Base-by-base conservation (phyloP, 1,140 invertebrate genomes). In the Drosophila tristis region DNA sequence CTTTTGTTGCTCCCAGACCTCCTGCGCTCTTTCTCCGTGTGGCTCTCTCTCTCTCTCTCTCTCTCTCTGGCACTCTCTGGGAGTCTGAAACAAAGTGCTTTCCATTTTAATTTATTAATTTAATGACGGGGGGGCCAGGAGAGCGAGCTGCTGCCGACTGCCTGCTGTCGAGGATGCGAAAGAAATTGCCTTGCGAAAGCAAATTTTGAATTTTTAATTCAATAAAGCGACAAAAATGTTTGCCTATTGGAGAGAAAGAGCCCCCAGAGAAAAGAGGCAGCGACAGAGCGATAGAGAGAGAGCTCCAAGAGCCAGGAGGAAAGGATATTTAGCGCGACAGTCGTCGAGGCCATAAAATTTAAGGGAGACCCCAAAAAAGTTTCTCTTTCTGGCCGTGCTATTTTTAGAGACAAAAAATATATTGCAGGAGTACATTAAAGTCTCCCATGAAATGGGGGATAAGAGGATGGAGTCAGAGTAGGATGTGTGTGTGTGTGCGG, bases 101-200 rank as follows among this genome's bases (percentile, higher is more conserved):
- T 87, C 61, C 76, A 89, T 87, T 87, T 84, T 89, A 89, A 87
- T 87, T 87, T 87, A 87, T 87, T 89, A 89, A 87, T 87, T 87
- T 90, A 87, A 87, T 87, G 80, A 73, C 48, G 75, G 60, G 29
- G 53, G 59, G 43, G 57, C 20, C 47, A 26, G 44, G 59, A 56
- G 66, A 56, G 31, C 31, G 66, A 56, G 31, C 31, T 11, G 9
- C 9, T 39, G 35, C 9, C 4, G 9, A 4, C 35, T 39, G 35
- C 35, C 35, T 39, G 35, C 68, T 47, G 35, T 51, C 16, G 39
- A 49, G 44, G 59, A 13, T 31, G 51, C 23, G 29, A 54, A 73
- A 62, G 51, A 63, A 74, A 74, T 74, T 64, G 58, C 71, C 70
- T 51, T 49, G 53, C 16, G 53, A 74, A 58, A 64, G 73, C 39